Base-by-base conservation (phyloP, 1,140 invertebrate genomes). In the Cyclargus thomasi region DNA sequence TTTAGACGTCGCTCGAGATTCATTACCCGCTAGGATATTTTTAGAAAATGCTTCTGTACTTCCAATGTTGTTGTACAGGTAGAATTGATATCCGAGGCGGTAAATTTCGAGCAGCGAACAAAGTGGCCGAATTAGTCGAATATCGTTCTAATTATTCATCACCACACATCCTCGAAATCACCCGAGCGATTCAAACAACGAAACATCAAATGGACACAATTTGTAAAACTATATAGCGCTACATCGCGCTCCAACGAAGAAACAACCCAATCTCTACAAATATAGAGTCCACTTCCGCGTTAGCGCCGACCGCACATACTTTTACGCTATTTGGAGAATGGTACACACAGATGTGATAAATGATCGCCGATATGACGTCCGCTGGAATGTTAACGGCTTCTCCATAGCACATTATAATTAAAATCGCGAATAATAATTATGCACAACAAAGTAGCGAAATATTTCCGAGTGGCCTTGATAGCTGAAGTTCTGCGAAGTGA, bases 201-300 rank as follows among this genome's bases (percentile, higher is more conserved):
- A 20, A 62, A 55, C n/a, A 18, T 53, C 39, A 64, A 64, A 65
- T 23, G 62, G 64, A 67, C 63, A 63, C 4, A 67, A 47, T 23
- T 59, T 62, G 59, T 67, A 67, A 67, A 67, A 62, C 59, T 63
- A 59, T 59, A 59, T 11, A 59, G n/a, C 17, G 53, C 17, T 2
- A 20, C 18, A 4, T 21, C 17, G 17, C 0, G 17, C 4, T 8
- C 7, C 53, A 4, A 18, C 18, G 2, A 20, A 59, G 21, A 20
- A 21, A 10, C 10, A 8, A 59, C 55, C 20, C 17, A 20, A 59
- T 20, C 17, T 20, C 55, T 10, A 11, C 18, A 59, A 20, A 18
- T 21, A 2, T 21, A 20, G 18, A 18, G 55, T 20, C 55, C 20
- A 11, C 10, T 59, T 59, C 20, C 55, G 55, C 55, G 55, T 59